Evolutionary conservation across 1,140 invertebrate genomes (phyloP), one percentile per base, ranked within the genome.

Genomic region (Mylabris phalerata): DNA sequence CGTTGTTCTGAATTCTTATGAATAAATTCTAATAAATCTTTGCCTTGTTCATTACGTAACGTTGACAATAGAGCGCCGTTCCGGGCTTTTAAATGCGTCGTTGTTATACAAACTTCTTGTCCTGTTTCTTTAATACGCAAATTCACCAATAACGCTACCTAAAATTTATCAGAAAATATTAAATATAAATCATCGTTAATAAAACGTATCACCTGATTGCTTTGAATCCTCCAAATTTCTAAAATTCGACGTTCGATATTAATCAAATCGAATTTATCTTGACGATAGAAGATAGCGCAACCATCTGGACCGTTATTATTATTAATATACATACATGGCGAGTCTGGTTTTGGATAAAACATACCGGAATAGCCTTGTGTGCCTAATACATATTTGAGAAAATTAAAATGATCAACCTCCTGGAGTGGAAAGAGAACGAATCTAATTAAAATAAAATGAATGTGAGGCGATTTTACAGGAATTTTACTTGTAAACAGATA

Each of bases 291-390:
- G 24, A 91, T 78, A 2, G 88, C 88, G 71, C 88, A 91, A 3
- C 89, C 89, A 74, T 92, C 89, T 0, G 89, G 87, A 1, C 89
- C 88, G 62, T 85, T 87, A 67, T 89, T 89, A 42, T 82, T 81
- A 52, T 80, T 73, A 42, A 88, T 79, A 63, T 89, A 88, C 11
- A 89, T 73, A 71, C 88, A 90, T 0, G 88, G 88, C 0, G 88
- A 90, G 67, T 90, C 85, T 1, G 87, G 88, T 73, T 91, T 91
- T 0, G 86, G 86, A 65, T 82, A 84, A 72, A 90, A 91, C 47
- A 81, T 78, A 3, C 88, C 89, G 0, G 71, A 69, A 68, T 87
- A 91, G 2, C 88, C 86, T 65, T 86, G 78, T 11, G 78, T 78
- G 2, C 71, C 75, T 48, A 92, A 70, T 9, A 82, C 77, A 26